Base-by-base conservation (phyloP, 2,797 vertebrate species). In the Lates japonicus region DNA sequence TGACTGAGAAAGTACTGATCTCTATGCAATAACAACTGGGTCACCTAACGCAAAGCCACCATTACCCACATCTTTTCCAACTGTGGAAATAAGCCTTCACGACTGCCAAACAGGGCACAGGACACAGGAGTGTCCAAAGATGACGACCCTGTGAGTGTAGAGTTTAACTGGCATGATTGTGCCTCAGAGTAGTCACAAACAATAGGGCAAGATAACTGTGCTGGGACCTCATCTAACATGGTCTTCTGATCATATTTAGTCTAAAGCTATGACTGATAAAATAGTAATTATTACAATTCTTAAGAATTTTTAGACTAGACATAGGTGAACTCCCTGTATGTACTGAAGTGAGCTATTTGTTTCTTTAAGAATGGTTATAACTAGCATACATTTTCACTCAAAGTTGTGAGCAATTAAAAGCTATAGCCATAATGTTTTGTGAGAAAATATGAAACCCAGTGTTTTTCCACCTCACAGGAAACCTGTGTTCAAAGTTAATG, bases 31-130 rank as follows among this genome's bases (percentile, higher is more conserved):
- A 78, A 69, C 64, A 86, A 33, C 75, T 74, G 60, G 67, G 70
- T 87, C 76, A 81, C 29, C 41, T 48, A 85, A 60, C 68, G 52
- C 55, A 65, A 69, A 82, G 69, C 59, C 22, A 17, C 31, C 59
- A 61, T 82, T 35, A 78, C 46, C 51, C 62, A 31, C 59, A 84
- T 83, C 22, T 79, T 69, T 31, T 77, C 72, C 48, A 78, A 31
- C 65, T 78, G 72, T 82, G 74, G 49, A 81, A 69, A 76, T 31
- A 68, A 37, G 63, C 81, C 61, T 64, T 64, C 25, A 54, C 12
- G 64, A 59, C 17, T 77, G 72, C 82, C 71, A 86, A 85, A 84
- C 64, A 87, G 63, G 65, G 65, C 29, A 68, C 14, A 71, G 71
- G 69, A 70, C 63, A 66, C 59, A 84, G n/a, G 42, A 66, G n/a